Conservation (phyloP, 2,888 invertebrate genomes). For the Diaphora mendica region DNA sequence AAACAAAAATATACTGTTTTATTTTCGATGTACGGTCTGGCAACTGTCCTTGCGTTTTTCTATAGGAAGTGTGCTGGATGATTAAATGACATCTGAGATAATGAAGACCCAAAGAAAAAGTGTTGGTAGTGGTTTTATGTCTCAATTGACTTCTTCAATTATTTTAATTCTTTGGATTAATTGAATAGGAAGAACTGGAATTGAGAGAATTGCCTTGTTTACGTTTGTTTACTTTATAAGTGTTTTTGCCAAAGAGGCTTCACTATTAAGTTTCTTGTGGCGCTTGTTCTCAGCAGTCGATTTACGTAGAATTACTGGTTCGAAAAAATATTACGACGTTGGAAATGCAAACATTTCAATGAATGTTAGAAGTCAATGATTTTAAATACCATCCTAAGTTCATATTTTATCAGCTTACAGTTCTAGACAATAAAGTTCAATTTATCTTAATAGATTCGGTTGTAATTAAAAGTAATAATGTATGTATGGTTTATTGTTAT, state of each 20-base stretch:
- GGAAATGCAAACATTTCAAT: slow-evolving; percentile 36
- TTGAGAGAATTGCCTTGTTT: too few relatives aligned
- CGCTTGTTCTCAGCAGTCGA: too few relatives aligned
- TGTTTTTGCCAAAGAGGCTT: too few relatives aligned
- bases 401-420: slow-evolving; percentile 11
- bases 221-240: not conserved
- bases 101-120: not conserved
- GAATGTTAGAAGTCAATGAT: slow-evolving; percentile 61
- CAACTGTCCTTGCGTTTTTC: not conserved
- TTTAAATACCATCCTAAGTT: slow-evolving; percentile 48
- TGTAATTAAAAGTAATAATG: slow-evolving; percentile 34
- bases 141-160: too few relatives aligned
- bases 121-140: too few relatives aligned
- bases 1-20: not conserved
- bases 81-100: not conserved
- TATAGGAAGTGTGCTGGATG: not conserved
- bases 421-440: not conserved
- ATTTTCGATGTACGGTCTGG: not conserved
- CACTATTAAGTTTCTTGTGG: not conserved
- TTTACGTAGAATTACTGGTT: too few relatives aligned
- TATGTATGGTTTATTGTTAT: slow-evolving; percentile 35
- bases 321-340: not conserved
- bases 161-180: too few relatives aligned
- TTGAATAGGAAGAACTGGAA: too few relatives aligned
- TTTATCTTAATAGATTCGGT: not conserved